Base-by-base conservation (phyloP, 1,140 invertebrate species). In the Colletes latitarsis region DNA sequence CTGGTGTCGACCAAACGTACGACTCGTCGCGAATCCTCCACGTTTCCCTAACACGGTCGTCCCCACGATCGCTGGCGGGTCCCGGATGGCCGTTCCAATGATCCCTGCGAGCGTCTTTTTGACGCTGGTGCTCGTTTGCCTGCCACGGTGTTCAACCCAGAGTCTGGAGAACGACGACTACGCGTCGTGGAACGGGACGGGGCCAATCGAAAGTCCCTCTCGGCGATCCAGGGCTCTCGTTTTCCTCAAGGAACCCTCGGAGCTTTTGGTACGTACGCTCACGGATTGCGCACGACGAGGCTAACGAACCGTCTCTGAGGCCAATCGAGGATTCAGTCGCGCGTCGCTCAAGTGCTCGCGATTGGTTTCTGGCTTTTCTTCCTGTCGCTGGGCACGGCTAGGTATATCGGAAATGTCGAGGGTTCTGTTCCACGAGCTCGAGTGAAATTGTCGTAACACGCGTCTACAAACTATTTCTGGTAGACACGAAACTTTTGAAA, bases 181-280 rank as follows among this genome's bases (percentile, higher is more conserved):
- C 64, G 46, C 17, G 30, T 55, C 66, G 15, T 30, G 5, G 12
- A 64, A 76, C 19, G 67, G 43, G 21, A 68, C 52, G 49, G 49
- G 21, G 57, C 58, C 63, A 62, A 43, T 69, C 4, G 69, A 73
- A 46, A 73, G 46, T 58, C 68, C 43, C 73, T 83, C 84, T 14
- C 81, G 89, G 53, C 63, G 82, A 73, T 85, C 77, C 62, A 90
- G 91, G 64, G 88, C 78, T 46, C 89, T 93, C 12, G 67, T 87
- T 68, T 93, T 89, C 85, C 92, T 89, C 9, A 46, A 46, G 43
- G 64, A 77, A 4, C 55, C 86, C 3, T 86, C 90, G 5, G 89
- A 78, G 30, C 74, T 93, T 58, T 76, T 93, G 89, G 92, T 93
- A 88, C 72, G 84, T 86, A 82, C 0, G 41, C 14, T 17, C 30